Conservation (phyloP, 2,797 vertebrate genomes). For the Neosilurus mollespiculum region DNA sequence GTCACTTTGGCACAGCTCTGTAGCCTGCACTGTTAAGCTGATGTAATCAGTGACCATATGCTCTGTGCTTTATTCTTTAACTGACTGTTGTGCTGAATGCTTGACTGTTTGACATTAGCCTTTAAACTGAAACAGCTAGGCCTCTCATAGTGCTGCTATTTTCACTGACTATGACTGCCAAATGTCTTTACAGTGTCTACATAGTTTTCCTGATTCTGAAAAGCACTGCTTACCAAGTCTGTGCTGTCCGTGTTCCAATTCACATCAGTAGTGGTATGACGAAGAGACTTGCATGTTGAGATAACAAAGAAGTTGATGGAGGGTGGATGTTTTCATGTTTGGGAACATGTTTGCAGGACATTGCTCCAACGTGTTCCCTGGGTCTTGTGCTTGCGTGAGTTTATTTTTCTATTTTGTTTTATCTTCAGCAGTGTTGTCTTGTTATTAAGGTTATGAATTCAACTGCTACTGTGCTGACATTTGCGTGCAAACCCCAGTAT, state of each 20-base stretch:
- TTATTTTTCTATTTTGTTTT: conserved; percentile 27
- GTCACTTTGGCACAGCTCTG: conserved; percentile 36
- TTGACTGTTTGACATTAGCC: conserved; percentile 31
- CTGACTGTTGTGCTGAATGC: conserved; percentile 25
- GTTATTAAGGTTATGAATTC: conserved; percentile 42
- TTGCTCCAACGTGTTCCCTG: conserved; percentile 8
- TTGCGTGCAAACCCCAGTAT: conserved; percentile 53
- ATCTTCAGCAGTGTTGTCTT: conserved; percentile 9
- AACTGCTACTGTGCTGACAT: conserved; percentile 52
- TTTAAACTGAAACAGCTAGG: conserved; percentile 28
- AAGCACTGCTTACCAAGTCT: conserved; percentile 6
- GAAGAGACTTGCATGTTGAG: background rate
- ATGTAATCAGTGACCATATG: conserved; percentile 46
- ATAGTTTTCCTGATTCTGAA: conserved; percentile 2
- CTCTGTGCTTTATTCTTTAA: conserved; percentile 21
- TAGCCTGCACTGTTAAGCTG: conserved; percentile 28
- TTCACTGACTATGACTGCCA: background rate
- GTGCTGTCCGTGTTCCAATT: background rate
- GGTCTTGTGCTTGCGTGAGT: conserved; percentile 32
- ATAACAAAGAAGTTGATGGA: background rate
- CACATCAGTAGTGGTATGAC: background rate
- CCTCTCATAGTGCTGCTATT: background rate
- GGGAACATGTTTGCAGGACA: conserved; percentile 14
- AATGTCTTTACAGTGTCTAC: conserved; percentile 7
- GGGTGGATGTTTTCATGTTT: background rate